Percentiles rank a stretch among this genome's conserved stretches.
Conservation (phyloP, 1,140 invertebrate species). For the Acromyrmex heyeri region DNA sequence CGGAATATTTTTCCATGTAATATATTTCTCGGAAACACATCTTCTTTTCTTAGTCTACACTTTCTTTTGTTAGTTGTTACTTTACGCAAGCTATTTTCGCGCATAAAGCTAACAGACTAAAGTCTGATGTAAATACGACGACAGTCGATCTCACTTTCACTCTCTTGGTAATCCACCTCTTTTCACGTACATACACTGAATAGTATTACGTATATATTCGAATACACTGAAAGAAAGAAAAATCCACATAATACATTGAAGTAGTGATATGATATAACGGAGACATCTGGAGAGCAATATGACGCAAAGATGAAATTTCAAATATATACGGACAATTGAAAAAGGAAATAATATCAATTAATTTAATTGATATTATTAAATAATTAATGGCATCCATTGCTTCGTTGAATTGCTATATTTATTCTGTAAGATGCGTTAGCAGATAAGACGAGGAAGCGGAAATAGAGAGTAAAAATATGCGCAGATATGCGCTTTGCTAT, state of each 20-base stretch:
- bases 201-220: not conserved
- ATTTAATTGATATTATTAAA: not conserved
- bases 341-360: not conserved
- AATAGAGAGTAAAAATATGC: conserved; percentile 35
- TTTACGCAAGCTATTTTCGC: conserved; percentile 43
- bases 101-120: conserved; percentile 59
- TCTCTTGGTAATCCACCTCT: conserved; percentile 25
- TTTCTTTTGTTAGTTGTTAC: conserved; percentile 61
- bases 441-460: conserved; percentile 63
- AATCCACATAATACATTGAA: conserved; percentile 11
- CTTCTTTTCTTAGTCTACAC: not conserved
- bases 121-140: conserved; percentile 28
- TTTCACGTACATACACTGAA: conserved; percentile 8
- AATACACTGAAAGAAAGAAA: not conserved
- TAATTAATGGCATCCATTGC: not conserved
- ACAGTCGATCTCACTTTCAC: conserved; percentile 52
- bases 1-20: not conserved
- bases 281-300: not conserved
- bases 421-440: not conserved
- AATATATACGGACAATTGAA: not conserved
- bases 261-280: not conserved
- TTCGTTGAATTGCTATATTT: not conserved
- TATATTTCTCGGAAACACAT: not conserved
- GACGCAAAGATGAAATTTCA: not conserved
- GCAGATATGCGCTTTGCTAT: conserved; percentile 30